Conservation (phyloP, 1,140 invertebrate species). For the Drosophila persimilis region DNA sequence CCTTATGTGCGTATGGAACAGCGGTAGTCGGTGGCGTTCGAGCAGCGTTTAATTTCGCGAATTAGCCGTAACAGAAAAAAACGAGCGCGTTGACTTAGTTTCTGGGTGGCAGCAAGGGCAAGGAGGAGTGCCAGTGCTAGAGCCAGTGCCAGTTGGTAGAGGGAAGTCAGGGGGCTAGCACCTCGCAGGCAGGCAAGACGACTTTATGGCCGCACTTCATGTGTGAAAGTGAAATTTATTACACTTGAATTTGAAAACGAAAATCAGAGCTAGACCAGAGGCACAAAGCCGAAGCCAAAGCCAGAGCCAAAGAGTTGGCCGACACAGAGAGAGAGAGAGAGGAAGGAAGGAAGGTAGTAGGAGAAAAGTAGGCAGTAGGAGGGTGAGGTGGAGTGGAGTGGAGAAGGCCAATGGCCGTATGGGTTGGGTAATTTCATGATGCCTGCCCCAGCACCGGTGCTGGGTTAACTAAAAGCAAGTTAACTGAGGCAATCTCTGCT, state of each 20-base stretch:
- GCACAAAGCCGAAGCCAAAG: no score
- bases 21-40: slow-evolving; percentile 33
- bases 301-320: no score
- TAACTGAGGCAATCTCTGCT: slow-evolving; percentile 31
- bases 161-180: slow-evolving; percentile 17
- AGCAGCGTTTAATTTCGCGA: slow-evolving; percentile 54
- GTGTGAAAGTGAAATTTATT: slow-evolving; percentile 81
- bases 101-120: slow-evolving; percentile 4
- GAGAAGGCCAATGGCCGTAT: slow-evolving; percentile 24
- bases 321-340: background rate
- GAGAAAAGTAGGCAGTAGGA: background rate
- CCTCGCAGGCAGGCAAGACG: slow-evolving; percentile 34
- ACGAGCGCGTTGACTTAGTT: slow-evolving; percentile 5
- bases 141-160: no score
- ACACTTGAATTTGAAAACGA: slow-evolving; percentile 65
- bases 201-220: slow-evolving; percentile 58
- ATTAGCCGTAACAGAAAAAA: slow-evolving; percentile 49
- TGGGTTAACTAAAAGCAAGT: slow-evolving; percentile 52
- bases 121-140: background rate
- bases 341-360: background rate
- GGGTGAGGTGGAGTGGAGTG: slow-evolving; percentile 1
- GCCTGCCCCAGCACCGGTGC: background rate
- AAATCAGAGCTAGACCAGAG: slow-evolving; percentile 59
- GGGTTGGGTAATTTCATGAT: slow-evolving; percentile 52
- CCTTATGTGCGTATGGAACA: slow-evolving; percentile 60